Evolutionary conservation across 2,888 invertebrate species (phyloP).

Genomic region (Sinodicranocentrus sp.): DNA sequence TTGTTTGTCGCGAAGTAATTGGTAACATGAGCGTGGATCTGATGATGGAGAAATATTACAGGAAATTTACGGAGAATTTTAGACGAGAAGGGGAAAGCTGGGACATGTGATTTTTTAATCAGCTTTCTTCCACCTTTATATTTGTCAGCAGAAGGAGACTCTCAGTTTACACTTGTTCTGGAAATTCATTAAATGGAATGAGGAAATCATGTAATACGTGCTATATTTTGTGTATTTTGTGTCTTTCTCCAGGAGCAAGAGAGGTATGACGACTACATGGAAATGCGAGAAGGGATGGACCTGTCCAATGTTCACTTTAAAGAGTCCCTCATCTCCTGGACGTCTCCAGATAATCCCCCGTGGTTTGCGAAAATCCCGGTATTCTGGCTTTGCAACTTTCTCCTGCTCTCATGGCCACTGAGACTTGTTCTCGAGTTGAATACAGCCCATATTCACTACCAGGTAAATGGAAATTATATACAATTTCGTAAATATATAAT

Average conservation of each 20-base stretch:
- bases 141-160: no score
- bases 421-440: slow-evolving; percentile 88
- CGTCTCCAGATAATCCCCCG: slow-evolving; percentile 80
- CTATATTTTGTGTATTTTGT: slow-evolving; percentile 22
- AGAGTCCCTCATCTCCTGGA: slow-evolving; percentile 78
- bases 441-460: slow-evolving; percentile 89
- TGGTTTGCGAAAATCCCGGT: slow-evolving; percentile 84
- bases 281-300: slow-evolving; percentile 89
- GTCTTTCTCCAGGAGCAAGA: slow-evolving; percentile 85
- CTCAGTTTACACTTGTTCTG: no score
- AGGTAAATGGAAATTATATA: slow-evolving; percentile 82
- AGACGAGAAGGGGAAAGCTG: no score
- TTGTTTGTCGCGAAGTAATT: no score
- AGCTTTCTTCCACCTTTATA: no score
- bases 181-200: no score
- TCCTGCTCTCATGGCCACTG: slow-evolving; percentile 90
- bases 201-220: no score
- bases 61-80: no score
- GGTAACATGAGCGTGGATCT: no score
- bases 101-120: no score
- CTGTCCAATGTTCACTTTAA: slow-evolving; percentile 81
- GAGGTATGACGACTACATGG: slow-evolving; percentile 90
- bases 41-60: no score
- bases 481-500: not conserved
- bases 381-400: slow-evolving; percentile 87